Conservation (phyloP, 2,797 vertebrate species). For the Amazona ochrocephala region DNA sequence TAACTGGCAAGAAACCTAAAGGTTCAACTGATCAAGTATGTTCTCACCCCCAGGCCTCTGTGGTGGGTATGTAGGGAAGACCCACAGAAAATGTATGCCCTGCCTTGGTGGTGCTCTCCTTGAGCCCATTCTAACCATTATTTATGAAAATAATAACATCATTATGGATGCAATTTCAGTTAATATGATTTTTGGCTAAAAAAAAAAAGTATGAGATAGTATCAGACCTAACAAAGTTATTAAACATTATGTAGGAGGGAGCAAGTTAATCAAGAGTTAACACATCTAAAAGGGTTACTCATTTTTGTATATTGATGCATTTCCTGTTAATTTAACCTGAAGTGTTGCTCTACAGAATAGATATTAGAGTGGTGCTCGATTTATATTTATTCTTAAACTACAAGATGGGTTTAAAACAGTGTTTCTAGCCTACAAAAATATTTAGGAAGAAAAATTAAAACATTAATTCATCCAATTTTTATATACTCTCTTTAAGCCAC, state of each 20-base stretch:
- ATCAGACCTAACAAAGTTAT: background rate
- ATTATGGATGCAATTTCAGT: background rate
- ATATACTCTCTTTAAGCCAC: background rate
- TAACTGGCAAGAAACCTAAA: background rate
- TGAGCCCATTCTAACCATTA: background rate
- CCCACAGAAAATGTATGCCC: background rate
- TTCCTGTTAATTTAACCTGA: background rate
- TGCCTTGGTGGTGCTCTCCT: background rate
- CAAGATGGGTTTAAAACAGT: background rate
- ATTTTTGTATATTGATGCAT: background rate
- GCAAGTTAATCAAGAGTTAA: background rate
- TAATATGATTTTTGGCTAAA: background rate
- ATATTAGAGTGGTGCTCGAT: background rate
- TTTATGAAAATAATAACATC: background rate
- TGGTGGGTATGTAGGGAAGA: background rate
- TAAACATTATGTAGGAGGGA: background rate
- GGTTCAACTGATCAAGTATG: background rate
- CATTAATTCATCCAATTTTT: background rate
- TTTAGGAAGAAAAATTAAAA: conserved; percentile 26
- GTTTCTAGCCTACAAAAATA: background rate
- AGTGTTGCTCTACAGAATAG: background rate
- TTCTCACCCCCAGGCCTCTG: background rate
- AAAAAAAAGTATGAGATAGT: background rate
- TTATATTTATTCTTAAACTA: background rate
- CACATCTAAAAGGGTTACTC: background rate